Evolutionary conservation across 2,888 invertebrate species (phyloP), one percentile per base, ranked within the genome.

Genomic region (Ecliptopera silaceata): DNA sequence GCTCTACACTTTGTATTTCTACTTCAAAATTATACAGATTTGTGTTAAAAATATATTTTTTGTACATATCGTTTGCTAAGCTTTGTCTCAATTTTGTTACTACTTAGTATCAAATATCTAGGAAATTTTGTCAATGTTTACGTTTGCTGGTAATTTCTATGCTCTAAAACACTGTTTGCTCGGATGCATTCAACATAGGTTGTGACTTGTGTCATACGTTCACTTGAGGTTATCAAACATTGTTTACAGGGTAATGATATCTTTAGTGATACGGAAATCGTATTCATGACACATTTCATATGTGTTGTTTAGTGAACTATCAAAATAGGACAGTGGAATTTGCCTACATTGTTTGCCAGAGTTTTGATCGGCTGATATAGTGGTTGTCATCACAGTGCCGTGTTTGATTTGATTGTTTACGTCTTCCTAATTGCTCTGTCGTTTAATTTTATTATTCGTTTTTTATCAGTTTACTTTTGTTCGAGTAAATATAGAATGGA

Each of bases 311-410:
- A 69, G 66, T 62, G 64, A 64, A 68, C 60, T 70, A 72, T 72
- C 66, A 50, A 80, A 76, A 70, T 75, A 58, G 76, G 70, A 62
- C 79, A 77, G 66, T 70, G 78, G 80, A 82, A 80, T 74, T 72
- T 78, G 69, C 79, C 78, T 34, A 66, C 58, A 57, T 51, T 49
- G 52, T 53, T 44, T 59, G 48, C 64, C 56, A 68, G 59, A 62
- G 56, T 60, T 61, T 64, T 65, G 64, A 71, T 66, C 68, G 64
- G 47, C 56, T 53, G 54, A 56, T 55, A 42, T 58, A 51, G 36
- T 55, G 51, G 15, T 20, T 46, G 49, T 59, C 44, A 50, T 53
- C 20, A 26, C 53, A 58, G 44, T 49, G 49, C 49, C 38, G 38
- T 13, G 11, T 50, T 49, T 50, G 41, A 50, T 56, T 56, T 49